Evolutionary conservation across 2,113 vertebrate species (phyloP).

Genomic region (Nothocercus julius): DNA sequence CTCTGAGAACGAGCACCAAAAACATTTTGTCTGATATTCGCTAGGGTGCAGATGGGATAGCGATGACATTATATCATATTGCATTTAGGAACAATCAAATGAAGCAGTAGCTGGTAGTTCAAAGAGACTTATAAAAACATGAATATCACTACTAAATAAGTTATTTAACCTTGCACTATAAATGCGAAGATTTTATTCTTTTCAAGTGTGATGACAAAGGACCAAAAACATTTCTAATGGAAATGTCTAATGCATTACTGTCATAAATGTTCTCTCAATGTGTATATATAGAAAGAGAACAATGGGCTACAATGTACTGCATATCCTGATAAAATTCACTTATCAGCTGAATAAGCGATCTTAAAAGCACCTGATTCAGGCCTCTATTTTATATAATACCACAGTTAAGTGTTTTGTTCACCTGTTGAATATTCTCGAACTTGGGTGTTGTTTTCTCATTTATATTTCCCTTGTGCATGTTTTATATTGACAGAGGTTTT

Average conservation of each 20-base stretch:
- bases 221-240: slow-evolving; percentile 47
- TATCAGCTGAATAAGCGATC: slow-evolving; percentile 28
- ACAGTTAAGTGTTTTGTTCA: background rate
- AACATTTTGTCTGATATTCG: background rate
- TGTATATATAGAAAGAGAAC: slow-evolving; percentile 59
- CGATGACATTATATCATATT: background rate
- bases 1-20: background rate
- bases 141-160: slow-evolving; percentile 6
- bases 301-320: slow-evolving; percentile 40
- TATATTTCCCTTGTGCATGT: background rate
- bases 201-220: slow-evolving; percentile 45
- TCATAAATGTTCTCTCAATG: slow-evolving; percentile 44
- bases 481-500: background rate
- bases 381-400: background rate
- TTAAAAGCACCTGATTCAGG: slow-evolving; percentile 23
- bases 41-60: background rate
- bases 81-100: background rate
- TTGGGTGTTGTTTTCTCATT: background rate
- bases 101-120: background rate
- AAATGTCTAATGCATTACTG: slow-evolving; percentile 45
- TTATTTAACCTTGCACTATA: slow-evolving; percentile 33
- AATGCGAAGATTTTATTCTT: slow-evolving; percentile 36
- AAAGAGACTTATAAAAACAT: background rate
- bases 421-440: background rate
- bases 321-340: slow-evolving; percentile 40